Percentiles rank a stretch among this genome's conserved stretches.
Conservation (phyloP, 2,888 invertebrate species). For the Myathropa florea region DNA sequence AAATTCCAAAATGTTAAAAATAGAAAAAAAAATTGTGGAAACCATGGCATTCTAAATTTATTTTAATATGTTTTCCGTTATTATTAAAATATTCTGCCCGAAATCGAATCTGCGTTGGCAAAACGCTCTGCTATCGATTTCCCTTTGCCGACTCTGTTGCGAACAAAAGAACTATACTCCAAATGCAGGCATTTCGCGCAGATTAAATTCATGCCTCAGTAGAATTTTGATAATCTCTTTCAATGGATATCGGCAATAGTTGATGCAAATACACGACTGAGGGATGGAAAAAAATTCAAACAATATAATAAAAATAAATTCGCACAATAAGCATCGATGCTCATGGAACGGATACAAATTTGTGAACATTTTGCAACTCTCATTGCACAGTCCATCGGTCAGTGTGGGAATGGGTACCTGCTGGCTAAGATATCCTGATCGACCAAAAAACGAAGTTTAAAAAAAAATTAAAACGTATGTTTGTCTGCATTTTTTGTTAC, state of each 20-base stretch:
- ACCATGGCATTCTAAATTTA: conserved; percentile 1
- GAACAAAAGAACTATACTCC: conserved; percentile 1
- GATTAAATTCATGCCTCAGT: conserved; percentile 43
- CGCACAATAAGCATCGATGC: conserved; percentile 2
- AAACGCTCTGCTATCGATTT: conserved; percentile 8
- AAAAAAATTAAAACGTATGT: neutral
- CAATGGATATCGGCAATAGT: conserved; percentile 18
- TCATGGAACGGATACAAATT: conserved; percentile 46
- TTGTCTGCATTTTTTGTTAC: too few species aligned
- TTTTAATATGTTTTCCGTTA: conserved; percentile 32
- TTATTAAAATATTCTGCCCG: conserved; percentile 29
- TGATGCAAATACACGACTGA: neutral
- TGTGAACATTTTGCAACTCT: conserved; percentile 41
- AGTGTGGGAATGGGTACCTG: too few species aligned
- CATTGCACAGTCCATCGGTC: too few species aligned
- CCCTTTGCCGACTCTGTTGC: neutral
- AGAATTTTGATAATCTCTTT: conserved; percentile 44
- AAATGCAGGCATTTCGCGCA: conserved; percentile 23
- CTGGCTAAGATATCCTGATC: neutral
- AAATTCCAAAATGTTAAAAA: neutral
- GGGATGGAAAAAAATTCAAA: neutral
- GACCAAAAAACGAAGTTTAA: neutral
- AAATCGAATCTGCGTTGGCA: too few species aligned
- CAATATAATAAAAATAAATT: conserved; percentile 47
- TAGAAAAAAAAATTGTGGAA: neutral